These are phyloP conservation scores for Pogonognathellus flavescens DNA, from an alignment of 1,140 invertebrate genomes.

Conservation along the genomic window DNA sequence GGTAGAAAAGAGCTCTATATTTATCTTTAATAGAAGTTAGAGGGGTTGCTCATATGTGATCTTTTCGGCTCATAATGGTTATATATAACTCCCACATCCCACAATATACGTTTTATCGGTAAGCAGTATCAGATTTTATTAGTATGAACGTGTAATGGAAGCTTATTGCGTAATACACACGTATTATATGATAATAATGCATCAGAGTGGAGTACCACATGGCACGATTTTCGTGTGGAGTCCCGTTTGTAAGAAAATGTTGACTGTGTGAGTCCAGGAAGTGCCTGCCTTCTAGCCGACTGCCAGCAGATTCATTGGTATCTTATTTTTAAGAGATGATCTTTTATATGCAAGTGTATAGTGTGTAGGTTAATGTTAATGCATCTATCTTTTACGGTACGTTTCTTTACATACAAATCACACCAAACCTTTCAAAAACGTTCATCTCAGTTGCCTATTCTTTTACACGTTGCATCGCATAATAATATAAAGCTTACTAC, in stretches of 20 bases:
- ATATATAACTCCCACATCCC: too few relatives aligned
- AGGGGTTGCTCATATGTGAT: not conserved
- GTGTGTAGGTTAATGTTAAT: not conserved
- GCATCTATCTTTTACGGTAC: too few relatives aligned
- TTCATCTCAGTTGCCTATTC: too few relatives aligned
- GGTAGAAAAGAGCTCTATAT: too few relatives aligned
- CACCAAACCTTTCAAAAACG: too few relatives aligned
- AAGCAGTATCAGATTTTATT: not conserved
- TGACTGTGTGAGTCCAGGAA: not conserved
- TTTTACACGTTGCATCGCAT: too few relatives aligned
- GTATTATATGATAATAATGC: not conserved
- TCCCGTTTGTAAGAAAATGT: not conserved
- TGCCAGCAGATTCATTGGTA: not conserved
- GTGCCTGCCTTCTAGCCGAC: not conserved
- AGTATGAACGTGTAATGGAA: not conserved
- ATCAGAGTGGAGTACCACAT: not conserved
- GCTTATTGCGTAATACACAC: not conserved
- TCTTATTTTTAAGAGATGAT: not conserved
- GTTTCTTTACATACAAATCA: too few relatives aligned
- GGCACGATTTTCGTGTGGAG: slow-evolving; percentile 2
- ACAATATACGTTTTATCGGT: not conserved
- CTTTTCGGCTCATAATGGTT: not conserved
- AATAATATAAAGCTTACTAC: too few relatives aligned
- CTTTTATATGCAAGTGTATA: not conserved
- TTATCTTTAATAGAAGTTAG: too few relatives aligned